phyloP scores from a whole-genome alignment of 2,113 vertebrate genomes.

The Rhodinocichla rosea region DNA sequence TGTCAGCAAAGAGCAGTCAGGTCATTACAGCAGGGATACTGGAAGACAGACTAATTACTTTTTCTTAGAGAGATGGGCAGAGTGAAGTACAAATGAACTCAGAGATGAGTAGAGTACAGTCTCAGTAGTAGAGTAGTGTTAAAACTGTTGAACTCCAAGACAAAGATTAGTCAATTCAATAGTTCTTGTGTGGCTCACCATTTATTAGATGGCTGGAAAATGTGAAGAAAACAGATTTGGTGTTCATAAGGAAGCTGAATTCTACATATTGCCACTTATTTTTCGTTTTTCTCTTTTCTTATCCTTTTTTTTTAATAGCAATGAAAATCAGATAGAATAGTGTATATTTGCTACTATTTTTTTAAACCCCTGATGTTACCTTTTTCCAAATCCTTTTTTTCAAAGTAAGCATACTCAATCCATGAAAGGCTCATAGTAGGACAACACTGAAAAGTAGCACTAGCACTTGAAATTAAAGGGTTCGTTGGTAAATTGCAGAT shows the following conservation, averaged over 20 bases:
- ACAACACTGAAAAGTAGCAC: background rate
- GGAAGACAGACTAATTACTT: background rate
- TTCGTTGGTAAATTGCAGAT: background rate
- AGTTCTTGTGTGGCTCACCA: background rate
- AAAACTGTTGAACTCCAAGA: background rate
- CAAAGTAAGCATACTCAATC: background rate
- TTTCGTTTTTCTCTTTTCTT: background rate
- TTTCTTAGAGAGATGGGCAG: background rate
- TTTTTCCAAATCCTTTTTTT: background rate
- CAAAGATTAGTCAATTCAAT: background rate
- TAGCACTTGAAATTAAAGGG: background rate
- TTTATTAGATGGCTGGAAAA: background rate
- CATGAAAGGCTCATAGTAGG: background rate
- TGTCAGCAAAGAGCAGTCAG: background rate
- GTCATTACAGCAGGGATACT: background rate
- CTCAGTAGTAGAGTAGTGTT: background rate
- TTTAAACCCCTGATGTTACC: background rate
- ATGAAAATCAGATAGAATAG: background rate
- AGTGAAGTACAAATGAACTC: background rate
- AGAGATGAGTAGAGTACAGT: background rate
- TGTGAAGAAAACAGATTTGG: background rate
- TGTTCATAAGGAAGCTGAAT: background rate
- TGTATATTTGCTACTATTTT: background rate
- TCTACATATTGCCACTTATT: background rate
- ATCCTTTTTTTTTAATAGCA: background rate